phyloP scores from a whole-genome alignment of 1,140 invertebrate species.

The Saccostrea echinata region DNA sequence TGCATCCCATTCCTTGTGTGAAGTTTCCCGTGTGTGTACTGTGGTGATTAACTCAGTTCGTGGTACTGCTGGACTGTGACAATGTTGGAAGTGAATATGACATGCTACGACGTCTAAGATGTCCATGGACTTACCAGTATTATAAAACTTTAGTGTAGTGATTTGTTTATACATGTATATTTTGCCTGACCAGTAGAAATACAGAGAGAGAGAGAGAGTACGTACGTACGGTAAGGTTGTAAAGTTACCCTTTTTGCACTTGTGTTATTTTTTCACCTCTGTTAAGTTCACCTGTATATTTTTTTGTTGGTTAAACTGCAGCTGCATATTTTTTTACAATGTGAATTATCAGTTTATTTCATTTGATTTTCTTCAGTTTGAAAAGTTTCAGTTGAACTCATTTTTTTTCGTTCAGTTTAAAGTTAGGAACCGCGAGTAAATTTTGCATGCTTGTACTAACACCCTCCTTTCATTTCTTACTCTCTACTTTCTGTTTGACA shows the following conservation, averaged over 20 bases:
- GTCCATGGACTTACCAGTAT: too few relatives aligned
- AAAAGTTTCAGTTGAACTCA: background rate
- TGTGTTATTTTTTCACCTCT: background rate
- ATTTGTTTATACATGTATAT: too few relatives aligned
- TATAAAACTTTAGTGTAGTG: too few relatives aligned
- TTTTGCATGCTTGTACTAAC: background rate
- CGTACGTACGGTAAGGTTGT: constrained; percentile 2
- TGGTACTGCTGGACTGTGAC: background rate
- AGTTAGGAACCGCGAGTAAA: background rate
- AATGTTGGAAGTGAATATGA: background rate
- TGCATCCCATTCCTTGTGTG: background rate
- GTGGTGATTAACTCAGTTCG: background rate
- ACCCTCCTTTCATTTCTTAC: background rate
- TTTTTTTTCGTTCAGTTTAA: background rate
- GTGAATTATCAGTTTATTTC: background rate
- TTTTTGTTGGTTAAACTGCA: background rate
- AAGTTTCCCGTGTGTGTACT: too few relatives aligned
- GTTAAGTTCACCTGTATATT: background rate
- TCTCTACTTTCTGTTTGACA: background rate
- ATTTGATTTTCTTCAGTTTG: background rate
- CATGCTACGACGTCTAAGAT: background rate
- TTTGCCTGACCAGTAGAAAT: background rate
- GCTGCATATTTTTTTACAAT: background rate
- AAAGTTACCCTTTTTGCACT: background rate
- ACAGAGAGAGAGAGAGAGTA: background rate